Conservation (phyloP, 2,888 invertebrate genomes). For the Cryptus viduatorius region DNA sequence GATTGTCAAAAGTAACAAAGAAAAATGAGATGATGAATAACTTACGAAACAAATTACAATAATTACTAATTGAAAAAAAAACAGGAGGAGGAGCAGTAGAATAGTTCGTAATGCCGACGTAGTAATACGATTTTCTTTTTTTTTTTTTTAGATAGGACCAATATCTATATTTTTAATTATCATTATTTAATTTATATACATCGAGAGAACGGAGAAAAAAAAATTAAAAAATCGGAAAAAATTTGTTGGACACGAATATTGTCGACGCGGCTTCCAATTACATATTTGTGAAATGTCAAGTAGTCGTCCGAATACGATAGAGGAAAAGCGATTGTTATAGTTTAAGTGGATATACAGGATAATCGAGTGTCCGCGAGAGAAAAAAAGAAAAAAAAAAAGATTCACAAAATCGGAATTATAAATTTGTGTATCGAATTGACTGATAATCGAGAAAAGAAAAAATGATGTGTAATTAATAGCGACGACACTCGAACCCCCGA, state of each 20-base stretch:
- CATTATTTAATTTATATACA: constrained; percentile 61
- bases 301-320: constrained; percentile 39
- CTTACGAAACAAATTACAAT: constrained; percentile 23
- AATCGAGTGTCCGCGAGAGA: constrained; percentile 40
- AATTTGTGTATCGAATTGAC: constrained; percentile 33
- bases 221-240: background rate
- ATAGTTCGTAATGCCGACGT: constrained; percentile 49
- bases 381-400: background rate
- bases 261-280: constrained; percentile 41
- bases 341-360: constrained; percentile 45
- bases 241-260: constrained; percentile 39
- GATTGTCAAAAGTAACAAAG: constrained; percentile 66
- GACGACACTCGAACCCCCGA: constrained; percentile 11
- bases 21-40: constrained; percentile 20
- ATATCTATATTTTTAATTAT: constrained; percentile 71
- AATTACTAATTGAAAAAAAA: constrained; percentile 13
- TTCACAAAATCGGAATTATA: background rate
- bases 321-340: constrained; percentile 63
- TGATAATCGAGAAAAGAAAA: constrained; percentile 9
- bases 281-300: constrained; percentile 31
- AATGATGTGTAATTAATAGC: background rate
- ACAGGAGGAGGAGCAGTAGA: constrained; percentile 41
- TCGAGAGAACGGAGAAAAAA: constrained; percentile 18
- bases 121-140: constrained; percentile 4
- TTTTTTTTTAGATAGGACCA: constrained; percentile 69